Percentiles rank a stretch among this genome's conserved stretches.
Conservation (phyloP, 2,888 invertebrate species). For the Brachypalpus laphriformis region DNA sequence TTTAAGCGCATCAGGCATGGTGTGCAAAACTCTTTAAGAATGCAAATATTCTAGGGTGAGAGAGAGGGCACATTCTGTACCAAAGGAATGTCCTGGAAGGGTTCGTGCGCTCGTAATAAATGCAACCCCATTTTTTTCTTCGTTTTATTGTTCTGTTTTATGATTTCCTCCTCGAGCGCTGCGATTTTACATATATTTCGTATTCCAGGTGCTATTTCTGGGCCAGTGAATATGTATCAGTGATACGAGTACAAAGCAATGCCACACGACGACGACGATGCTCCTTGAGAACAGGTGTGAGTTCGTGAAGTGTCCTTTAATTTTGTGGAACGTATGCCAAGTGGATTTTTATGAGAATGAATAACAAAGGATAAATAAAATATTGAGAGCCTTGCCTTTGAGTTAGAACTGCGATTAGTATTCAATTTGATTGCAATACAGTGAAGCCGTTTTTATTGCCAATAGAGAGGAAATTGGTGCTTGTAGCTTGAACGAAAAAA, state of each 20-base stretch:
- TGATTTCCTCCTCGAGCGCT: slow-evolving; percentile 38
- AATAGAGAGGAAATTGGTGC: neutral
- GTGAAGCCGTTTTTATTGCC: neutral
- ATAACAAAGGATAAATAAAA: slow-evolving; percentile 17
- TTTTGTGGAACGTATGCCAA: slow-evolving; percentile 51
- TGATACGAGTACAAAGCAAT: neutral
- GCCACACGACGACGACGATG: neutral
- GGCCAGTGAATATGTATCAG: slow-evolving; percentile 20
- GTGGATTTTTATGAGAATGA: slow-evolving; percentile 33
- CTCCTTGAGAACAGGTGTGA: slow-evolving; percentile 50
- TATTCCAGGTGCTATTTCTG: slow-evolving; percentile 15
- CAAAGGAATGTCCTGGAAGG: slow-evolving; percentile 38
- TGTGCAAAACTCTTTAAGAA: slow-evolving; percentile 51
- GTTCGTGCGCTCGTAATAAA: slow-evolving; percentile 20
- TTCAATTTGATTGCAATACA: slow-evolving; percentile 12
- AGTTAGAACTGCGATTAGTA: slow-evolving; percentile 9
- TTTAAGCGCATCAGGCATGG: slow-evolving; percentile 51
- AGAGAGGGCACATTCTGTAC: slow-evolving; percentile 8
- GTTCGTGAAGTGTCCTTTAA: slow-evolving; percentile 56
- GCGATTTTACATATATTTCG: slow-evolving; percentile 13
- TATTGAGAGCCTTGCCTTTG: neutral
- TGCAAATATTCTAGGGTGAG: slow-evolving; percentile 39
- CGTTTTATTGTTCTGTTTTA: slow-evolving; percentile 61
- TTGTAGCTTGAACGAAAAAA: neutral
- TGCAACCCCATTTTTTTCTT: slow-evolving; percentile 32